Base-by-base conservation (phyloP, 37 sponge, comb jelly and placozoan genomes). In the Trichoplax adhaerens region DNA sequence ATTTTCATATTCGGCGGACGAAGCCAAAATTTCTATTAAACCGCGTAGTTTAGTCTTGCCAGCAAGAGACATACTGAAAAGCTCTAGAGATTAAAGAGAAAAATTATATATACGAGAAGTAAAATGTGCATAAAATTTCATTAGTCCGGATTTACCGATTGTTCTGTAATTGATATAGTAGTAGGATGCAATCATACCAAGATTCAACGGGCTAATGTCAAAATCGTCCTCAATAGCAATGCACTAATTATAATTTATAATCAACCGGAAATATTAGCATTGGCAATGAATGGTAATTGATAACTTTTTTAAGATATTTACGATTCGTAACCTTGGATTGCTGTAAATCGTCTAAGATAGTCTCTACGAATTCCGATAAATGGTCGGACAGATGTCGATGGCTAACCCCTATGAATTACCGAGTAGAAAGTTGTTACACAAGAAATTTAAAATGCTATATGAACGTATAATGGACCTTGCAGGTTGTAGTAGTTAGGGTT, bases 401-500 rank as follows among this genome's bases (percentile, higher is more conserved):
- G 3, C 90, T 65, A 29, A 66, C 29, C 29, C 29, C 29, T 29
- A 29, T 29, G 29, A 29, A 29, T 29, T 29, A 29, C 29, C 29
- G 29, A 29, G 29, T 29, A 29, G 29, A 29, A 29, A 29, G 29
- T 29, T 29, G 29, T 60, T 60, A 60, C 62, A 60, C 62, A 12
- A 12, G 12, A 12, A 60, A 12, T 60, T 60, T 12, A 60, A 12
- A 12, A 60, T 47, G 12, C 68, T 51, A 70, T 75, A 3, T 75
- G 68, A 2, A 12, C 52, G 5, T 4, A 66, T n/a, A 62, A 46
- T 57, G 4, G 56, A 85, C 95, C 99, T 76, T 97, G 99, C 50
- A 97, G 79, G 74, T 92, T 92, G 80, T 97, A 97, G 82, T 84
- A 97, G 83, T 97, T 97, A 2, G 99, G 99, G 78, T 97, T 97